A percentile compares a stretch with the other conserved stretches of the same genome.
Conservation (phyloP, 1,140 invertebrate species). For the Orchesella cincta region DNA sequence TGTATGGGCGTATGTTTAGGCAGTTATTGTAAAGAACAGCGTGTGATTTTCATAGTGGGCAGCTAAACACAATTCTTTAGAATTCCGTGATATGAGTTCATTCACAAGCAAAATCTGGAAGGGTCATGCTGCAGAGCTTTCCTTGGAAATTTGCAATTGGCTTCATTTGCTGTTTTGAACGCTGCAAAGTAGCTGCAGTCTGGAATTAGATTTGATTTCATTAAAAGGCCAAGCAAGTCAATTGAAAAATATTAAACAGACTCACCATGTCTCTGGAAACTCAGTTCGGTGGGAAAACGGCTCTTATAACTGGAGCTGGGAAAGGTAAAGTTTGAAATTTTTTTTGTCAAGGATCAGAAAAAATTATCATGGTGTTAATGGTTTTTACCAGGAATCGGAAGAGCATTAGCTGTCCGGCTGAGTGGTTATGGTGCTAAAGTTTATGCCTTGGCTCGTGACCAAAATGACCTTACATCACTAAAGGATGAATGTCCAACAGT, state of each 20-base stretch:
- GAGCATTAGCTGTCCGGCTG: conserved; percentile 67
- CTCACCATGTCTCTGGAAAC: conserved; percentile 57
- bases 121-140: too few species aligned
- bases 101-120: too few species aligned
- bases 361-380: not conserved
- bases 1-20: too few species aligned
- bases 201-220: too few species aligned
- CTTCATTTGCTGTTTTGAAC: too few species aligned
- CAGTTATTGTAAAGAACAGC: too few species aligned
- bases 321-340: conserved; percentile 63
- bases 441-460: conserved; percentile 71
- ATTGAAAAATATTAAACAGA: not conserved
- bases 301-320: conserved; percentile 81
- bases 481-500: conserved; percentile 64
- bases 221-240: too few species aligned
- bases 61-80: too few species aligned
- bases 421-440: conserved; percentile 69
- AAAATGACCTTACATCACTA: conserved; percentile 66
- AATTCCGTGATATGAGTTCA: too few species aligned
- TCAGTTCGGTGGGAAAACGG: conserved; percentile 69
- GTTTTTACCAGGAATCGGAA: conserved; percentile 68
- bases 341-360: conserved; percentile 42
- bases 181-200: too few species aligned
- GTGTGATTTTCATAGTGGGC: too few species aligned
- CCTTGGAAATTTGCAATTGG: too few species aligned